These are phyloP conservation scores for Acrobeloides nanus DNA, from an alignment of 2,888 invertebrate genomes.

Conservation along the genomic window DNA sequence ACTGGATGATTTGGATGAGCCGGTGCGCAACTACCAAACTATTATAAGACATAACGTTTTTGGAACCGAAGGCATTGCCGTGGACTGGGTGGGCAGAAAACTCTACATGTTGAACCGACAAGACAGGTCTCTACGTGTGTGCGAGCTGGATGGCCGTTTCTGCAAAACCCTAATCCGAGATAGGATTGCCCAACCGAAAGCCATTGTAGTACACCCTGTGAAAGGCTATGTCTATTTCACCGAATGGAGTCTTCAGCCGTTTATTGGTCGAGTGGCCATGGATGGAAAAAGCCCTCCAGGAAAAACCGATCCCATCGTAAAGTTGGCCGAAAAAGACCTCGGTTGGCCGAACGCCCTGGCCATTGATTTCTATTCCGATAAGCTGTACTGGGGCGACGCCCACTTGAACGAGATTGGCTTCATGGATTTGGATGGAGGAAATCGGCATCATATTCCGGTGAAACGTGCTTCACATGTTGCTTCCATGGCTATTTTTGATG, in stretches of 20 bases:
- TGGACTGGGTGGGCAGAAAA: conserved; percentile 92
- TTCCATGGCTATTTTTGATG: conserved; percentile 85
- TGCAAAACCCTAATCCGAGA: conserved; percentile 69
- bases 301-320: conserved; percentile 64
- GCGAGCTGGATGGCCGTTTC: conserved; percentile 82
- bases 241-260: conserved; percentile 79
- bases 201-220: conserved; percentile 86
- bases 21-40: conserved; percentile 63
- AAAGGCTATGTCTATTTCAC: conserved; percentile 72
- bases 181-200: conserved; percentile 84
- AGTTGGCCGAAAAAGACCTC: conserved; percentile 83
- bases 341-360: conserved; percentile 98
- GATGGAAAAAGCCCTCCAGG: conserved; percentile 67
- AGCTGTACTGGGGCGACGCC: conserved; percentile 90
- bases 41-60: conserved; percentile 85
- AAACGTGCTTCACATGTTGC: conserved; percentile 69
- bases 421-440: conserved; percentile 77
- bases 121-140: conserved; percentile 85
- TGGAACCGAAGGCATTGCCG: conserved; percentile 89
- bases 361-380: conserved; percentile 87
- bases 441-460: conserved; percentile 62
- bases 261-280: conserved; percentile 92
- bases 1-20: conserved; percentile 42
- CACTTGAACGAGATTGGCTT: conserved; percentile 89
- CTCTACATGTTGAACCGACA: conserved; percentile 93